Conservation (phyloP, 2,888 invertebrate species). For the Watsonalla binaria region DNA sequence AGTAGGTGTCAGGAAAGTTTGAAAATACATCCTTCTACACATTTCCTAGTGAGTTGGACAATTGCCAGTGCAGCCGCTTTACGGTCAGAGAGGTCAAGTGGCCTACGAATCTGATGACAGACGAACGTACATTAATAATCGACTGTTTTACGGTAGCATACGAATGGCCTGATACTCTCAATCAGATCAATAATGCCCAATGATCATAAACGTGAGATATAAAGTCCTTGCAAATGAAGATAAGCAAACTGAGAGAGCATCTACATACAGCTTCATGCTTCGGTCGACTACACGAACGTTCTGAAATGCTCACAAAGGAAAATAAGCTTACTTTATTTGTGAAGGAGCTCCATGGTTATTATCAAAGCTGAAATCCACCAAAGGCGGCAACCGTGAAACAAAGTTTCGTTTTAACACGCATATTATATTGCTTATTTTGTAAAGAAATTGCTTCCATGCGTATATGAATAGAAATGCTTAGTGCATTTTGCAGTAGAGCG, state of each 20-base stretch:
- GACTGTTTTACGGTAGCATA: neutral
- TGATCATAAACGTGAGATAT: too few relatives aligned
- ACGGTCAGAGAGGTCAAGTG: neutral
- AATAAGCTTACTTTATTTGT: too few relatives aligned
- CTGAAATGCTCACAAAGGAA: too few relatives aligned
- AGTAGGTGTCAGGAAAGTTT: neutral
- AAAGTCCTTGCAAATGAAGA: too few relatives aligned
- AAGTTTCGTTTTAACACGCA: slow-evolving; percentile 39
- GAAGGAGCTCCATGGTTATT: slow-evolving; percentile 19
- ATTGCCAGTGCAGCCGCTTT: neutral
- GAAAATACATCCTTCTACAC: neutral
- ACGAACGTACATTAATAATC: neutral
- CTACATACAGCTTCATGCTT: too few relatives aligned
- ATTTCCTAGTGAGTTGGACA: neutral
- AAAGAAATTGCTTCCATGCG: neutral
- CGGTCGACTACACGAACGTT: too few relatives aligned
- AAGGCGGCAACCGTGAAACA: slow-evolving; percentile 48
- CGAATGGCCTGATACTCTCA: neutral
- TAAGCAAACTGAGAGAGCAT: too few relatives aligned
- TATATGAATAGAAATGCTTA: neutral
- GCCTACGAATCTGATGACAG: neutral
- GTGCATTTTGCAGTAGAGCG: neutral
- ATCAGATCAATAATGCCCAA: neutral
- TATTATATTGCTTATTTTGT: slow-evolving; percentile 29
- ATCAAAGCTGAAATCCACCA: slow-evolving; percentile 51